phyloP scores from a whole-genome alignment of 2,113 vertebrate species.

The Pelmatolapia mariae region DNA sequence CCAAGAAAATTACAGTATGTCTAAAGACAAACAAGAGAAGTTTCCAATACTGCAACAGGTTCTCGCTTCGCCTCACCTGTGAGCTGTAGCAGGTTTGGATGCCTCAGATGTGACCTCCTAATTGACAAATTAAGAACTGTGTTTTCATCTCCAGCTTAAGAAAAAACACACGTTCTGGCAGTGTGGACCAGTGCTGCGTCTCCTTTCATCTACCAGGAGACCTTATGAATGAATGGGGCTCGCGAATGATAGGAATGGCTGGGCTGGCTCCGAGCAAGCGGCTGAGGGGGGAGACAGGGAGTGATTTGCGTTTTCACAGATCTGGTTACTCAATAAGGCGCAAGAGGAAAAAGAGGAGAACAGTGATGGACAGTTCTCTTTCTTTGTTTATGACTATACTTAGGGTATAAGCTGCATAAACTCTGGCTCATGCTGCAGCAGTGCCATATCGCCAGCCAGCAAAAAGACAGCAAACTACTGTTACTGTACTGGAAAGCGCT shows the following conservation, averaged over 20 bases:
- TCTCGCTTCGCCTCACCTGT: not conserved
- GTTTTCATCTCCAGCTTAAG: not conserved
- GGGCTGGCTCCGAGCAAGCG: not conserved
- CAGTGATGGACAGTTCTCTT: not conserved
- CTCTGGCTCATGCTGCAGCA: not conserved
- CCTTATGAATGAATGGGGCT: not conserved
- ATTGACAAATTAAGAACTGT: not conserved
- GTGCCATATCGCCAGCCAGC: not conserved
- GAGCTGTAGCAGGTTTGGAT: not conserved
- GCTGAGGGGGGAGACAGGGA: not conserved
- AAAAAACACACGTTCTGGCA: not conserved
- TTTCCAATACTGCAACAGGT: not conserved
- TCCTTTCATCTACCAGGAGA: not conserved
- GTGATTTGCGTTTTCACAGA: not conserved
- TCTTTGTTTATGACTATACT: not conserved
- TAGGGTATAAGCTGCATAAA: not conserved
- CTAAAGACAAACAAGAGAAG: not conserved
- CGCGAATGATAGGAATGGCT: not conserved
- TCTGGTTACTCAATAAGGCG: not conserved
- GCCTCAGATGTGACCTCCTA: not conserved
- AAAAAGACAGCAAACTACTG: not conserved
- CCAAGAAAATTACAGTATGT: not conserved
- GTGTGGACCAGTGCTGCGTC: not conserved
- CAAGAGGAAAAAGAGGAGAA: not conserved
- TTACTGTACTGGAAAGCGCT: not conserved